Percentiles rank a stretch among this genome's conserved stretches.
These are phyloP conservation scores for Cichladusa arquata DNA, from an alignment of 2,113 vertebrate genomes.

Conservation along the genomic window DNA sequence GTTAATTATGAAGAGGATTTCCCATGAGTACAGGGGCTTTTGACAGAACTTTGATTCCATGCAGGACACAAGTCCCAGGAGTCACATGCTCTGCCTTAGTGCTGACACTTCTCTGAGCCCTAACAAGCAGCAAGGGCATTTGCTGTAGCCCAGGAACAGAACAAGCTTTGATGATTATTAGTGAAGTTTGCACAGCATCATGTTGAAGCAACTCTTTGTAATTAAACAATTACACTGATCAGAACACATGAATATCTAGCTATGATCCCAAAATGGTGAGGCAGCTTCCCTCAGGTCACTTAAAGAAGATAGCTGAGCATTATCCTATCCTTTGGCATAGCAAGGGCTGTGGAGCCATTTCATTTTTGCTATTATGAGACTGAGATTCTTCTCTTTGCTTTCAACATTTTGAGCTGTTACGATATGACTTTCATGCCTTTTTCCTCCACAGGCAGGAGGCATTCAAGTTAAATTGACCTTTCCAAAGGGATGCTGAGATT, in stretches of 20 bases:
- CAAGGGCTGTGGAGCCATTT: neutral
- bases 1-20: constrained; percentile 41
- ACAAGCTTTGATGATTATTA: neutral
- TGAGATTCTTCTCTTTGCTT: neutral
- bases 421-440: neutral
- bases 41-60: constrained; percentile 27
- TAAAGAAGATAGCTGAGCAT: neutral
- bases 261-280: neutral
- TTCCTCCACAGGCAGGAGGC: neutral
- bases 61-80: neutral
- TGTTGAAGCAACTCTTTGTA: neutral
- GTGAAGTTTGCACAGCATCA: neutral
- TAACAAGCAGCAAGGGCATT: neutral
- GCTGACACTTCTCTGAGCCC: neutral
- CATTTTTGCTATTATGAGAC: neutral
- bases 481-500: neutral
- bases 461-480: neutral
- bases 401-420: neutral
- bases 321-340: neutral
- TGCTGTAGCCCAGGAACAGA: neutral
- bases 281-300: neutral
- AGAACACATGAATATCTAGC: neutral
- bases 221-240: neutral
- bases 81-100: neutral
- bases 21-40: neutral